Evolutionary conservation across 2,888 invertebrate species (phyloP), one percentile per base, ranked within the genome.

Genomic region (Sinodicranocentrus sp.): DNA sequence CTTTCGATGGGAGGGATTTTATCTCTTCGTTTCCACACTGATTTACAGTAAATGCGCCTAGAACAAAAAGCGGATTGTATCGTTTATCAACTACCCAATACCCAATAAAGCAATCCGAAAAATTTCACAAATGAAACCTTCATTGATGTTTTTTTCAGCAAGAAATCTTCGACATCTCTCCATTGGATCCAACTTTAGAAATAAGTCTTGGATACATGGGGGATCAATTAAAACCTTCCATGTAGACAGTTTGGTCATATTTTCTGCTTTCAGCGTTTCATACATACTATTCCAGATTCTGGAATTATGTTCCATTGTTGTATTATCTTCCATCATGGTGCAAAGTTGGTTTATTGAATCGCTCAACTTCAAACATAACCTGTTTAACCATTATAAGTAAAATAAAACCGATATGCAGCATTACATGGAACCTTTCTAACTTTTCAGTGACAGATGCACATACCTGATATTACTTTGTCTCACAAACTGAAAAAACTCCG

Each of bases 391-490:
- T 17, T 39, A 61, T 19, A 44, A 43, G 17, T 25, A 25, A 13
- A 26, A 39, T 13, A 5, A 39, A 13, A 39, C 39, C 39, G 39
- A 39, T 39, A 39, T 39, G 13, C 3, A 59, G 6, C n/a, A 23
- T 59, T 59, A 5, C 59, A 59, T 6, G 23, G 23, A 59, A n/a
- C 5, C 21, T 2, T 10, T 10, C 23, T 23, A 21, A 13, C 13
- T 6, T n/a, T 28, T 19, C 26, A n/a, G n/a, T n/a, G n/a, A n/a
- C n/a, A n/a, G n/a, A n/a, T n/a, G n/a, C n/a, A n/a, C n/a, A 13
- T 59, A 82, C 82, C 82, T 82, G 61, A 82, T 73, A 26, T 82
- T 82, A 19, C 48, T 73, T 2, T 48, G 52, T 33, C 82, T 63
- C 0, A 82, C 17, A 48, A 68, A 82, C 33, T 82, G 59, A 25